Evolutionary conservation across 2,113 vertebrate genomes (phyloP), one percentile per base, ranked within the genome.

Genomic region (Semicossyphus pulcher): DNA sequence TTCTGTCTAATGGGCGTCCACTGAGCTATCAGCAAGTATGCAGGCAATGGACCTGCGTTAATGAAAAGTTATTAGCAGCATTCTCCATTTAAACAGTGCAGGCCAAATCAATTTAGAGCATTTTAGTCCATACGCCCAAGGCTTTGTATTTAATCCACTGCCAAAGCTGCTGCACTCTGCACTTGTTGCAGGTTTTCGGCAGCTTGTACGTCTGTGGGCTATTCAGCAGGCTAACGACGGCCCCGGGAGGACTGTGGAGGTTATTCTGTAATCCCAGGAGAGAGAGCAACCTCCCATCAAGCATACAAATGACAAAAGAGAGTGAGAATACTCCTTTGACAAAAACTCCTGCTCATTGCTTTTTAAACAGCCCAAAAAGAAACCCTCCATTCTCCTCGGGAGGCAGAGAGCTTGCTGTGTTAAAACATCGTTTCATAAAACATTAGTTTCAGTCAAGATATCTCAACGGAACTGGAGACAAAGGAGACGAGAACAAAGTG

Each of bases 61-160:
- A 92, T 89, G 83, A 84, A 91, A 89, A 83, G 70, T 82, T 81
- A 88, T 92, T 90, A 90, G 72, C 73, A 81, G 65, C 56, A 78
- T 80, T 85, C 76, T 29, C 56, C 21, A 57, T 80, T 76, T 85
- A 88, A 92, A 89, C 79, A 51, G 85, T 48, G 74, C 36, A 53
- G 76, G 78, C 77, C 54, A 77, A 87, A 92, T 92, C 86, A 82
- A 88, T 90, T 83, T 77, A 25, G 48, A 70, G 44, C 57, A 79
- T 88, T 91, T 86, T 77, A 87, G 65, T 71, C 76, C 54, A 54
- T 36, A 72, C 4, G 75, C 83, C 78, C 47, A 56, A 81, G 84
- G 86, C 74, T 86, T 72, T 83, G 68, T 76, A 70, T 80, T 86
- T 71, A 86, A 80, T 86, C 81, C 72, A 54, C 36, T 63, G 70